Evolutionary conservation across 2,113 vertebrate species (phyloP), one percentile per base, ranked within the genome.

Genomic region (Chaetodon trifascialis): DNA sequence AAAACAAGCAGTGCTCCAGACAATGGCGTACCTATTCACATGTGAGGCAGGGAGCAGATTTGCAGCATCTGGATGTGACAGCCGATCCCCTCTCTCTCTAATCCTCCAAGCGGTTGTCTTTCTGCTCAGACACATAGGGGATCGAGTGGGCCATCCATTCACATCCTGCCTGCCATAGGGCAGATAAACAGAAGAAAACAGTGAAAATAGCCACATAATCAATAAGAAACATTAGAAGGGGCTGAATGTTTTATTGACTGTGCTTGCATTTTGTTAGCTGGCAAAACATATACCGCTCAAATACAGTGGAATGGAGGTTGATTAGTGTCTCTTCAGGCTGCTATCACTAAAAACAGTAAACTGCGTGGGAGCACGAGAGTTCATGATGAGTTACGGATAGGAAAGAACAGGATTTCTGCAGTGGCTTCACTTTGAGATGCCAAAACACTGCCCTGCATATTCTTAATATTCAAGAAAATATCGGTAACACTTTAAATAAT

Each of bases 1-100:
- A 91, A 87, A 90, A 87, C 70, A 86, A 91, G 92, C 84, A 60
- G 54, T 42, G 63, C 82, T 87, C 85, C 81, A 83, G 78, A 91
- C 88, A 92, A 88, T 87, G 79, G 58, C 44, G 1, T 90, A 90
- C 86, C 92, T 93, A 89, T 89, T 92, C 87, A 86, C 75, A 88
- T 81, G 64, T 92, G 79, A 89, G 81, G 82, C 83, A 74, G 54
- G 55, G 75, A 86, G 71, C 85, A 87, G 90, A 92, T 91, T 91
- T 90, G 88, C 60, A 76, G 89, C 89, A 92, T 91, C 88, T 90
- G 86, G 89, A 91, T 89, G 76, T 85, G 91, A 84, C 51, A 44
- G 77, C 64, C 70, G 60, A 93, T 84, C 87, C 89, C 73, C 82
- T 82, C 69, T 86, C 66, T 82, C 56, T 77, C 74, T 92, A 91